Percentiles rank a stretch among this genome's conserved stretches.
These are phyloP conservation scores for Coboldia fuscipes DNA, from an alignment of 1,140 invertebrate genomes.

Conservation along the genomic window DNA sequence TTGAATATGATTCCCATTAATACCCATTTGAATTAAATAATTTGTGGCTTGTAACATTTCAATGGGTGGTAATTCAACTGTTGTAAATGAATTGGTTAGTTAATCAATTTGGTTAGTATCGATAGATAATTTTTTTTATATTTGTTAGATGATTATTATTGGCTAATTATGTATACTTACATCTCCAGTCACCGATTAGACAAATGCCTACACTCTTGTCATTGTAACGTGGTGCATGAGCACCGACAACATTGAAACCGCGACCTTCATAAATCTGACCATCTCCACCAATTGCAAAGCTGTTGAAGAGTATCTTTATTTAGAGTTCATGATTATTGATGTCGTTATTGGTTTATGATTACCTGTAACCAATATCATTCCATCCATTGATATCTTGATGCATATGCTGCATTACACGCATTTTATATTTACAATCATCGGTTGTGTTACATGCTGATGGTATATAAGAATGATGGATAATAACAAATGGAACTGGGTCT, in stretches of 20 bases:
- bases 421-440: constrained; percentile 24
- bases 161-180: constrained; percentile 16
- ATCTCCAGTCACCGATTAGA: constrained; percentile 42
- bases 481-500: constrained; percentile 44
- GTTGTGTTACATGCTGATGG: constrained; percentile 31
- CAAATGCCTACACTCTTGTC: constrained; percentile 47
- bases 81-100: not conserved
- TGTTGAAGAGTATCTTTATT: too few relatives aligned
- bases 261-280: constrained; percentile 51
- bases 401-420: constrained; percentile 29
- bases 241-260: constrained; percentile 47
- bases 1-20: not conserved
- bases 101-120: not conserved
- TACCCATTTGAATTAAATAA: not conserved
- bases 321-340: too few relatives aligned
- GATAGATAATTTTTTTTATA: too few relatives aligned
- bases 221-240: constrained; percentile 49
- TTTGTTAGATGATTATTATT: not conserved
- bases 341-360: too few relatives aligned
- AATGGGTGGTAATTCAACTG: not conserved
- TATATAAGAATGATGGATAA: constrained; percentile 51
- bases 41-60: not conserved
- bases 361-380: constrained; percentile 48
- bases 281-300: constrained; percentile 58
- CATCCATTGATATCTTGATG: constrained; percentile 33